phyloP scores from a whole-genome alignment of 2,888 invertebrate genomes.

The Xylota segnis region DNA sequence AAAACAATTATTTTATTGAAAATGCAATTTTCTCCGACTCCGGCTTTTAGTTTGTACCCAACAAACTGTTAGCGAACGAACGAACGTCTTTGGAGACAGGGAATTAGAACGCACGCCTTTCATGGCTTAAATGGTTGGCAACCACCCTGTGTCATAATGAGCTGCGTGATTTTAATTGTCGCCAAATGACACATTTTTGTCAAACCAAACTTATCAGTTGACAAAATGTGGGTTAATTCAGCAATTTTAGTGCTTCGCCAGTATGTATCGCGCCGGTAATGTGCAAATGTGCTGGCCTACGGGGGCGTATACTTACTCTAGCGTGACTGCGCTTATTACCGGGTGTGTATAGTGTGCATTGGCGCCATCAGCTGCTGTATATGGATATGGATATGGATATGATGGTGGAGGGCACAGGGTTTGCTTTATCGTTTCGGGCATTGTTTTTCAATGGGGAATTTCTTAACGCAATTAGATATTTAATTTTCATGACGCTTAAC shows the following conservation, averaged over 20 bases:
- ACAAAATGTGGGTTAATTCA: constrained; percentile 74
- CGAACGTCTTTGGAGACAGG: constrained; percentile 45
- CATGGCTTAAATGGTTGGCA: neutral
- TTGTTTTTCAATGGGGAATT: constrained; percentile 59
- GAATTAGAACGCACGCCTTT: constrained; percentile 29
- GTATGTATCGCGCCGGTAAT: neutral
- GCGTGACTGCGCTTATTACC: constrained; percentile 72
- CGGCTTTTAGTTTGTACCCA: constrained; percentile 49
- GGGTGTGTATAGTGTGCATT: constrained; percentile 62
- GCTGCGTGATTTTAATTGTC: constrained; percentile 75
- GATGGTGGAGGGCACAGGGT: constrained; percentile 5
- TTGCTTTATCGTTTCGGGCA: constrained; percentile 2
- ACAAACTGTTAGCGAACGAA: constrained; percentile 28
- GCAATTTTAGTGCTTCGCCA: constrained; percentile 20
- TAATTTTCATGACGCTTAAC: constrained; percentile 67
- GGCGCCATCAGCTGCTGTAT: constrained; percentile 67
- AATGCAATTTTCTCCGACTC: constrained; percentile 57
- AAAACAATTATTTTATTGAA: constrained; percentile 66
- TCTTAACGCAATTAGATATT: constrained; percentile 58
- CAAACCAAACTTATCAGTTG: constrained; percentile 71
- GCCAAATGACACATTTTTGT: constrained; percentile 73
- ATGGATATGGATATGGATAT: constrained; percentile 34
- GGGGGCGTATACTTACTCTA: constrained; percentile 73
- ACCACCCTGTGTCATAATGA: constrained; percentile 43
- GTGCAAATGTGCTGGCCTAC: constrained; percentile 63